These are phyloP conservation scores for Pollicipes pollicipes DNA, from an alignment of 1,140 invertebrate species.

Conservation along the genomic window DNA sequence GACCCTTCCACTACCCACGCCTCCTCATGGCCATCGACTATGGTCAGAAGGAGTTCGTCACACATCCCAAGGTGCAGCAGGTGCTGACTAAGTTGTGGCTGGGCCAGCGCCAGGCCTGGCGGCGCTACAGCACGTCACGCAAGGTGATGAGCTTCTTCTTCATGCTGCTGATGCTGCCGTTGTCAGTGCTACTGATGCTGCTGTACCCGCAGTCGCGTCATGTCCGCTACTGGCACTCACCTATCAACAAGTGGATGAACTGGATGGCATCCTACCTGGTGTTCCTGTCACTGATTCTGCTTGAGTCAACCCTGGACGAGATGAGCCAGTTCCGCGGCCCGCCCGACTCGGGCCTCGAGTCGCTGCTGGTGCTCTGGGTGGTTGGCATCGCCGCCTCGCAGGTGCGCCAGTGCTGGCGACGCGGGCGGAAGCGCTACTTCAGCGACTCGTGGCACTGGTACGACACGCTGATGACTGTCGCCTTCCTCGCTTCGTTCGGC, in stretches of 20 bases:
- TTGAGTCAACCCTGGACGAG: conserved; percentile 33
- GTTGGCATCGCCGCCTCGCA: conserved; percentile 28
- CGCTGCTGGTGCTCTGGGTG: conserved; percentile 32
- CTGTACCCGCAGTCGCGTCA: conserved; percentile 27
- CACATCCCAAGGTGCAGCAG: conserved; percentile 53
- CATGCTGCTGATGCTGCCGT: not conserved
- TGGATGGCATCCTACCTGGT: conserved; percentile 39
- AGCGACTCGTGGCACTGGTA: not conserved
- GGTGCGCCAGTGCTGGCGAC: not conserved
- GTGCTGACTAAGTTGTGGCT: conserved; percentile 35
- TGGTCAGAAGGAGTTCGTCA: conserved; percentile 52
- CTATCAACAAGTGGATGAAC: conserved; percentile 37
- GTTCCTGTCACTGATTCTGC: conserved; percentile 40
- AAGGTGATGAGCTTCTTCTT: not conserved
- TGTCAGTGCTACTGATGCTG: conserved; percentile 20
- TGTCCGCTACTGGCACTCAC: conserved; percentile 31
- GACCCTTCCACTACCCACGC: conserved; percentile 34
- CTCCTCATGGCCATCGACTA: conserved; percentile 48
- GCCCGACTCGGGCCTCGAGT: conserved; percentile 31
- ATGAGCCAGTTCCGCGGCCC: conserved; percentile 26
- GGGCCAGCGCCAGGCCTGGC: conserved; percentile 37
- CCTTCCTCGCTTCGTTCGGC: not conserved
- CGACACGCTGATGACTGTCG: not conserved
- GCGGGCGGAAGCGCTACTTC: not conserved
- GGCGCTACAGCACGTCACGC: conserved; percentile 21